Evolutionary conservation across 2,797 vertebrate genomes (phyloP).

Genomic region (Argya squamiceps): DNA sequence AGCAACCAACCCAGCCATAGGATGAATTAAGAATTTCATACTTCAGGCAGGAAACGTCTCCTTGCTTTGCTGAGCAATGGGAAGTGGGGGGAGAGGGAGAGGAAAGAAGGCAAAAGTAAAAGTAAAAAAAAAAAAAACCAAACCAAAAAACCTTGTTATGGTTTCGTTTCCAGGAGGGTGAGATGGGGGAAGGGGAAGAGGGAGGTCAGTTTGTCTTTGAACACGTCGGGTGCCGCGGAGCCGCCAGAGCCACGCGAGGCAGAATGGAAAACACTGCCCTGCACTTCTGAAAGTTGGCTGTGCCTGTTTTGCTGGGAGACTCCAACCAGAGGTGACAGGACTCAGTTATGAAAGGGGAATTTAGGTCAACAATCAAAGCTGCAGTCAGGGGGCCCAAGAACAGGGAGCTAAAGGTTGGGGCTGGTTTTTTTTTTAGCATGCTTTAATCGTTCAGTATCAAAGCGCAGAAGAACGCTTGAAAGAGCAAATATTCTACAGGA

Average conservation of each 20-base stretch:
- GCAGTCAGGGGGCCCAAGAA: constrained; percentile 74
- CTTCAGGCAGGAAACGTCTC: background rate
- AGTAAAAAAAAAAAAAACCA: background rate
- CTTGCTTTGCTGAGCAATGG: background rate
- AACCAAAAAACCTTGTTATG: background rate
- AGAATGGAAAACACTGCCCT: constrained; percentile 4
- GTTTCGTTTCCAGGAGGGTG: background rate
- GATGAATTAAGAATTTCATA: background rate
- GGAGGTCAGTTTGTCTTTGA: constrained; percentile 22
- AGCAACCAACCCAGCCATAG: background rate
- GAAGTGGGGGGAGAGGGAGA: background rate
- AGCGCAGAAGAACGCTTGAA: constrained; percentile 78
- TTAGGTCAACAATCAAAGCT: constrained; percentile 81
- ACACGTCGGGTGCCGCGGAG: constrained; percentile 13
- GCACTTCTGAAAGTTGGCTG: constrained; percentile 54
- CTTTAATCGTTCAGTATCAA: constrained; percentile 82
- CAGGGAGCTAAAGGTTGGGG: constrained; percentile 75
- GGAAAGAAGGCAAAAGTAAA: no score
- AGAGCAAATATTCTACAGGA: constrained; percentile 81
- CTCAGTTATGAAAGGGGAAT: constrained; percentile 75
- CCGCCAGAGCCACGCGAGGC: background rate
- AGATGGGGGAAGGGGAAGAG: background rate
- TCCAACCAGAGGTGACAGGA: constrained; percentile 73
- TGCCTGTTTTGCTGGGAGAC: constrained; percentile 58
- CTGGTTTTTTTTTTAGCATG: constrained; percentile 72